These are phyloP conservation scores for Boleophthalmus pectinirostris DNA, from an alignment of 2,113 vertebrate genomes.

Conservation along the genomic window DNA sequence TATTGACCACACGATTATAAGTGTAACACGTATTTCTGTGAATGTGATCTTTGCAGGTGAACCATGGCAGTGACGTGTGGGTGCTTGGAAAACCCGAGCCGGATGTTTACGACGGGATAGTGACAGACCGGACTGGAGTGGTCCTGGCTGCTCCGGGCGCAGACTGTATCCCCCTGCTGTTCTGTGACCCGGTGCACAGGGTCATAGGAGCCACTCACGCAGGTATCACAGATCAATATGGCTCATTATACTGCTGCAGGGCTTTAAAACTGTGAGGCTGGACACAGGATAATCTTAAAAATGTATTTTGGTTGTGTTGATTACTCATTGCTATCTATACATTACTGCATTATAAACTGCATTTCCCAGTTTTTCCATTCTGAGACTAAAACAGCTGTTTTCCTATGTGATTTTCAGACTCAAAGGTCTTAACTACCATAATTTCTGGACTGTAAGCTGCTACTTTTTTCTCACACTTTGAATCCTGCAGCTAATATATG, in stretches of 20 bases:
- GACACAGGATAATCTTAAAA: no score
- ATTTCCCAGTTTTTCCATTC: no score
- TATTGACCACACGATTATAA: no score
- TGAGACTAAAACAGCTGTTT: no score
- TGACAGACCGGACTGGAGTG: conserved; percentile 80
- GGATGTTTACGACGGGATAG: conserved; percentile 86
- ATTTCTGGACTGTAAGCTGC: no score
- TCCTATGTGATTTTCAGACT: no score
- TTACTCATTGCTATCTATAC: no score
- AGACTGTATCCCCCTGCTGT: conserved; percentile 92
- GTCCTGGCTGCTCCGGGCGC: conserved; percentile 89
- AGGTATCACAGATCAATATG: conserved; percentile 72
- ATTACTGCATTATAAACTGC: no score
- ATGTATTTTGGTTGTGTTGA: no score
- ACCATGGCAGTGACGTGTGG: conserved; percentile 85
- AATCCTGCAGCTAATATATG: no score
- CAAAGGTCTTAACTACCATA: no score
- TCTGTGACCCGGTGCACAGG: conserved; percentile 86
- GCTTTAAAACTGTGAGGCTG: neutral
- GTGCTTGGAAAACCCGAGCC: conserved; percentile 83
- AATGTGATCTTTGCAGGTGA: conserved; percentile 62
- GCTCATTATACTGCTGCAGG: neutral
- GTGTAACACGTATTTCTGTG: neutral
- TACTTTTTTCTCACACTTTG: no score
- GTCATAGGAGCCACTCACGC: conserved; percentile 90